phyloP scores from a whole-genome alignment of 2,797 vertebrate species.

The Gila robusta region DNA sequence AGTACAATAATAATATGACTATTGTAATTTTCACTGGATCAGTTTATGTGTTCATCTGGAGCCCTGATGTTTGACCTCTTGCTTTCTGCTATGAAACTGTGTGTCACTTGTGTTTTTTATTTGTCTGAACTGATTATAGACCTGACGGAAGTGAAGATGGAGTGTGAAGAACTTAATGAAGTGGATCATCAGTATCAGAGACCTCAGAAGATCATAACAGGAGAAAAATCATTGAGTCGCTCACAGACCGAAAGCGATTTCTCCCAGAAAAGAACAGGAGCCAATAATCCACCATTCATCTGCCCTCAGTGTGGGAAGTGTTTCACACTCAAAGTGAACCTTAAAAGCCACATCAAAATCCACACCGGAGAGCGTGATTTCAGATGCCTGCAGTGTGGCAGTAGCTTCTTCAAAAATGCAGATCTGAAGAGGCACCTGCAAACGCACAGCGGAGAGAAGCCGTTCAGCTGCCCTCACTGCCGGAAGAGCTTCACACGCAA shows the following conservation, averaged over 20 bases:
- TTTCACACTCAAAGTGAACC: not conserved
- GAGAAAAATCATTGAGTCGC: not conserved
- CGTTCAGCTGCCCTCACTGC: constrained; percentile 1
- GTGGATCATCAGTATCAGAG: not conserved
- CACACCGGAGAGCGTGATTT: constrained; percentile 11
- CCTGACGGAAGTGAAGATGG: not conserved
- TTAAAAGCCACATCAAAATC: constrained; percentile 4
- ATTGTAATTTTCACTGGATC: not conserved
- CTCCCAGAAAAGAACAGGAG: not conserved
- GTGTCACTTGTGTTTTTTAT: not conserved
- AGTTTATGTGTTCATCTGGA: not conserved
- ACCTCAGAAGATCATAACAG: not conserved
- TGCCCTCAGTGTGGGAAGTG: not conserved
- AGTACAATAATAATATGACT: not conserved
- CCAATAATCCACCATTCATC: not conserved
- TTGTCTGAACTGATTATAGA: not conserved
- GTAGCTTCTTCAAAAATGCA: not conserved
- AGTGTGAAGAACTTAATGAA: not conserved
- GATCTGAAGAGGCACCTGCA: constrained; percentile 4
- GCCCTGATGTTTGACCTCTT: not conserved
- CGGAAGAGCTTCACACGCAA: not conserved
- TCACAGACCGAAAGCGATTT: not conserved
- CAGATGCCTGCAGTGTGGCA: not conserved
- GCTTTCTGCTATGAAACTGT: not conserved
- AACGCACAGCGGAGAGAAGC: constrained; percentile 14